Conservation (phyloP, 2,797 vertebrate genomes). For the Danio kyathit region DNA sequence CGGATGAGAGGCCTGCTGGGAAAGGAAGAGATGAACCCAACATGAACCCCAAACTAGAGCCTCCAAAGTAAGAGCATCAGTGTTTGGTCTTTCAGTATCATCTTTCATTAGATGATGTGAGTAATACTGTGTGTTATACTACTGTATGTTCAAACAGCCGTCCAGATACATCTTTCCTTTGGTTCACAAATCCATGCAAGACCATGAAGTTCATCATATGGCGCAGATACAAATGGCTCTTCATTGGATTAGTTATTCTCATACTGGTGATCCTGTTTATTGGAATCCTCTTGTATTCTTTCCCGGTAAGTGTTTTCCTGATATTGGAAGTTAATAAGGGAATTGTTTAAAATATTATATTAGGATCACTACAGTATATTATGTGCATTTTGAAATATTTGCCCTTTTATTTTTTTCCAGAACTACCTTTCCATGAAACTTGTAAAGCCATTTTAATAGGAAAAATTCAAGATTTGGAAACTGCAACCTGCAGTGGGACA, state of each 20-base stretch:
- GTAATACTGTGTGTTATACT: background rate
- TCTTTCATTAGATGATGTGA: conserved; percentile 16
- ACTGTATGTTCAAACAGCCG: conserved; percentile 78
- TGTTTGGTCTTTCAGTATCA: conserved; percentile 3
- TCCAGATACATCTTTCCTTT: conserved; percentile 90
- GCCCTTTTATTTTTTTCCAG: conserved; percentile 37
- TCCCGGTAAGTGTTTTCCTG: conserved; percentile 79
- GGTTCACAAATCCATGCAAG: conserved; percentile 92
- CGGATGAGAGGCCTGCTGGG: conserved; percentile 91
- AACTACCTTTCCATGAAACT: conserved; percentile 64
- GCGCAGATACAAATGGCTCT: conserved; percentile 88
- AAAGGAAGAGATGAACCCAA: conserved; percentile 98
- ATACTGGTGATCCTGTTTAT: conserved; percentile 80
- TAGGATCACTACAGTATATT: background rate
- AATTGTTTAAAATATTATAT: background rate
- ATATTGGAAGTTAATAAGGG: background rate
- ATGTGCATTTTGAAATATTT: conserved; percentile 5
- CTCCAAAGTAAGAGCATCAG: conserved; percentile 84
- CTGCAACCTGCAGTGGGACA: background rate
- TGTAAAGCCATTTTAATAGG: conserved; percentile 56
- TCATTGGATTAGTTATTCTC: conserved; percentile 81
- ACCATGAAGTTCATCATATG: conserved; percentile 90
- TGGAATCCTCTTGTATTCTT: conserved; percentile 85
- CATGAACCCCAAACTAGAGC: conserved; percentile 97
- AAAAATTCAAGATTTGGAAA: background rate